Evolutionary conservation across 2,888 invertebrate genomes (phyloP), one percentile per base, ranked within the genome.

Genomic region (Aphodius sticticus): DNA sequence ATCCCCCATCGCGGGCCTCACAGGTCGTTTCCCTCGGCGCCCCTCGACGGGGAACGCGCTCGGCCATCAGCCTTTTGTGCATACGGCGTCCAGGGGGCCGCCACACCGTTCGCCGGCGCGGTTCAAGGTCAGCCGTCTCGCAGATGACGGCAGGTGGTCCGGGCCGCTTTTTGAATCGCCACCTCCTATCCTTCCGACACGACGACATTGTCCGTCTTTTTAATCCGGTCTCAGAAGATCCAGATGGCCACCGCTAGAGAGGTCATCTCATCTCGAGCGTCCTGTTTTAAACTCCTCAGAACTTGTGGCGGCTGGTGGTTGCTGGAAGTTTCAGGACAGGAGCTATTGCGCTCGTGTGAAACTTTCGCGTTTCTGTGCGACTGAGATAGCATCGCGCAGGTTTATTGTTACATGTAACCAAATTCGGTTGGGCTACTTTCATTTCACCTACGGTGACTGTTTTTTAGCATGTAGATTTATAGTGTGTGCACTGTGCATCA

Each of bases 111-210:
- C 12, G 53, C 53, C 53, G 53, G 53, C 53, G 53, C 80, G 76
- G 81, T 81, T 81, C 83, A 83, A 83, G 83, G 83, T 81, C 83
- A 77, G 76, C 78, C 82, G 83, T 80, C 80, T 80, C 72, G 81
- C 83, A 83, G 83, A 81, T 83, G 83, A 81, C 81, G 82, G 81
- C 82, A 82, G 82, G 82, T 83, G 82, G 81, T 77, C 81, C 74
- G 70, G 77, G 53, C 77, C 77, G 75, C 74, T 74, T 74, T 74
- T 35, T 35, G 74, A 74, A 74, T 74, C 36, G 74, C 74, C 74
- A 35, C n/a, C n/a, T n/a, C 74, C 26, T 14, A 16, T 35, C 12
- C 71, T 35, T 14, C 69, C 69, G 69, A 69, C 69, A 16, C 26
- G 26, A 71, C 74, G 35, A 35, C 37, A 36, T 36, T 74, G 74